Evolutionary conservation across 2,113 vertebrate species (phyloP).

Genomic region (Forbesichthys papilliferus): DNA sequence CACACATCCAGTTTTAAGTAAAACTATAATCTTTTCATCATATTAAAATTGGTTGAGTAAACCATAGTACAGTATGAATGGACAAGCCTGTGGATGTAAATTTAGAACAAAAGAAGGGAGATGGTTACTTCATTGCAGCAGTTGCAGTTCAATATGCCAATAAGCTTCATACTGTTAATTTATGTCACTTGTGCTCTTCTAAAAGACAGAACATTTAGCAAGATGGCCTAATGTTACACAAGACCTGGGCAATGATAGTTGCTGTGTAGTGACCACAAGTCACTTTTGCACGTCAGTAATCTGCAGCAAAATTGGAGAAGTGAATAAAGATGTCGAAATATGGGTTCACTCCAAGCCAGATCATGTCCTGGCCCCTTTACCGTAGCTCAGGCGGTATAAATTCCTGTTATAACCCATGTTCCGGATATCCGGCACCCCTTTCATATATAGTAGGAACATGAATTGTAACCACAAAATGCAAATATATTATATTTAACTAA

Average conservation of each 20-base stretch:
- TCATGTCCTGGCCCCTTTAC: constrained; percentile 64
- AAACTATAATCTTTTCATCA: too few relatives aligned
- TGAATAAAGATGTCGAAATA: constrained; percentile 71
- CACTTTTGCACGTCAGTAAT: constrained; percentile 68
- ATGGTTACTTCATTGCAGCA: too few relatives aligned
- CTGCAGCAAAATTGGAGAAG: constrained; percentile 70
- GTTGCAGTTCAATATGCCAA: too few relatives aligned
- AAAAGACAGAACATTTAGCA: constrained; percentile 48
- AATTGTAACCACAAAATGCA: neutral
- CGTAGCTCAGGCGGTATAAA: constrained; percentile 51
- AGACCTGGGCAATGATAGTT: constrained; percentile 54
- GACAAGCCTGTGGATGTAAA: too few relatives aligned
- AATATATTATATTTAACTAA: too few relatives aligned
- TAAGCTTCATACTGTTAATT: constrained; percentile 5
- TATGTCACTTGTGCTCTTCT: constrained; percentile 7
- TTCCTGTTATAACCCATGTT: constrained; percentile 64
- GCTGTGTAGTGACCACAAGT: constrained; percentile 70
- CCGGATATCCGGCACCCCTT: constrained; percentile 60
- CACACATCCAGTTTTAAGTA: too few relatives aligned
- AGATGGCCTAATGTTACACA: constrained; percentile 57
- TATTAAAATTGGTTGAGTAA: too few relatives aligned
- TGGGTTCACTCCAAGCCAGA: constrained; percentile 62
- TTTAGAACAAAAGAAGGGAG: too few relatives aligned
- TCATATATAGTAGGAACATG: constrained; percentile 40
- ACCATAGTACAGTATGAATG: too few relatives aligned